A percentile compares a stretch with the other conserved stretches of the same genome.
Conservation (phyloP, 2,888 invertebrate species). For the Noctuana brunneofusca region DNA sequence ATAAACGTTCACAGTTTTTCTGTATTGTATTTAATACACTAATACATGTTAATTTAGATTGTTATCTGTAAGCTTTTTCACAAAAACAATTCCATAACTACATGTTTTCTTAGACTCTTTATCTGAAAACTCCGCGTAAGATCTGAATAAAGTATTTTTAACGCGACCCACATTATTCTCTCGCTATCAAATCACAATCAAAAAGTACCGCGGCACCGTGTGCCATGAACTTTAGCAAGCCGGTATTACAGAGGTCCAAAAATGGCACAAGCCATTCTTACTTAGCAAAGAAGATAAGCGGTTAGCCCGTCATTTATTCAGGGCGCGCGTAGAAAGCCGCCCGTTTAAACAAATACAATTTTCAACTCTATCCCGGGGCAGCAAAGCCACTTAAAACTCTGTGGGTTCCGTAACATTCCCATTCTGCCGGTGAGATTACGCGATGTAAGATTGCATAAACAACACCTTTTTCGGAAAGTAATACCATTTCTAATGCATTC, state of each 20-base stretch:
- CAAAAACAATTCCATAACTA: no score
- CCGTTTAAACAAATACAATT: slow-evolving; percentile 30
- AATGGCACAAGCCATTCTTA: slow-evolving; percentile 45
- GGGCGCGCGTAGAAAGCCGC: slow-evolving; percentile 53
- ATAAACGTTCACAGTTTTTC: no score
- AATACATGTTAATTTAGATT: no score
- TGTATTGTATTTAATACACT: no score
- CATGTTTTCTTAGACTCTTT: no score
- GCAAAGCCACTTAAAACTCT: slow-evolving; percentile 14
- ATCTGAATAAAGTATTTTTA: no score
- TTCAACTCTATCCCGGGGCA: slow-evolving; percentile 34
- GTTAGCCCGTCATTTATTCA: slow-evolving; percentile 53
- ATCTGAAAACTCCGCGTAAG: no score
- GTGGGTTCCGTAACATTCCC: slow-evolving; percentile 30
- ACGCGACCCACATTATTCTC: background rate
- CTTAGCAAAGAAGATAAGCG: slow-evolving; percentile 43
- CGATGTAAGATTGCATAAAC: slow-evolving; percentile 39
- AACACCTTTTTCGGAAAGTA: slow-evolving; percentile 35
- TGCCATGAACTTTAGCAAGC: slow-evolving; percentile 16
- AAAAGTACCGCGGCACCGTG: slow-evolving; percentile 7
- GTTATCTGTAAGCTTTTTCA: no score
- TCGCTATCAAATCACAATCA: background rate
- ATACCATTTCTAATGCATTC: slow-evolving; percentile 17
- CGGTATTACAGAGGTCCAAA: slow-evolving; percentile 39
- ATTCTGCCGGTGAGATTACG: slow-evolving; percentile 35